These are phyloP conservation scores for Scortum barcoo DNA, from an alignment of 2,113 vertebrate genomes.

Conservation along the genomic window DNA sequence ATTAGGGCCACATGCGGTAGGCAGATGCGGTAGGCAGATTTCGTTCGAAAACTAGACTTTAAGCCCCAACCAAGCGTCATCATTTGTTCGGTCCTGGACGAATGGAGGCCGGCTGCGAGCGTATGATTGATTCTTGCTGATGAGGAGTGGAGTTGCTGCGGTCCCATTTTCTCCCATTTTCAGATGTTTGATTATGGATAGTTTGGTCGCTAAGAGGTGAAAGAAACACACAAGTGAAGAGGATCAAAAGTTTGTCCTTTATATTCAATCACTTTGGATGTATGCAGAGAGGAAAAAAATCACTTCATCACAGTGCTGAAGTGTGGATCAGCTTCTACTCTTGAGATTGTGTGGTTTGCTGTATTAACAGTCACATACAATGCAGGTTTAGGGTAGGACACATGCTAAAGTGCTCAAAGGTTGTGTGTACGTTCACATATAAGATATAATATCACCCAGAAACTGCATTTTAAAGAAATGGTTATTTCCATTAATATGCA, in stretches of 20 bases:
- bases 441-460: not conserved
- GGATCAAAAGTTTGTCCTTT: not conserved
- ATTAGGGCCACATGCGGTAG: not conserved
- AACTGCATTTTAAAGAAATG: not conserved
- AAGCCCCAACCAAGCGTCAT: not conserved
- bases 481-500: not conserved
- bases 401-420: not conserved
- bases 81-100: not conserved
- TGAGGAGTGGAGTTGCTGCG: constrained; percentile 32
- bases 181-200: not conserved
- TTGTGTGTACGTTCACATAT: not conserved
- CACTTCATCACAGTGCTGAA: not conserved
- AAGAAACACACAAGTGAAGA: constrained; percentile 39
- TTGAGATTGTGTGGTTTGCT: not conserved
- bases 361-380: constrained; percentile 3
- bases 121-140: constrained; percentile 25
- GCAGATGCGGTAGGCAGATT: not conserved
- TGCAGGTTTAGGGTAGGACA: not conserved
- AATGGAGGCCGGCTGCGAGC: not conserved
- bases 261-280: not conserved
- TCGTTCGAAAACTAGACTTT: not conserved
- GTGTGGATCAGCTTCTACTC: not conserved
- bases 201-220: constrained; percentile 12
- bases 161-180: constrained; percentile 15
- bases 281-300: constrained; percentile 1